A percentile compares a stretch with the other conserved stretches of the same genome.
Conservation (phyloP, 2,888 invertebrate genomes). For the Drosophila colorata region DNA sequence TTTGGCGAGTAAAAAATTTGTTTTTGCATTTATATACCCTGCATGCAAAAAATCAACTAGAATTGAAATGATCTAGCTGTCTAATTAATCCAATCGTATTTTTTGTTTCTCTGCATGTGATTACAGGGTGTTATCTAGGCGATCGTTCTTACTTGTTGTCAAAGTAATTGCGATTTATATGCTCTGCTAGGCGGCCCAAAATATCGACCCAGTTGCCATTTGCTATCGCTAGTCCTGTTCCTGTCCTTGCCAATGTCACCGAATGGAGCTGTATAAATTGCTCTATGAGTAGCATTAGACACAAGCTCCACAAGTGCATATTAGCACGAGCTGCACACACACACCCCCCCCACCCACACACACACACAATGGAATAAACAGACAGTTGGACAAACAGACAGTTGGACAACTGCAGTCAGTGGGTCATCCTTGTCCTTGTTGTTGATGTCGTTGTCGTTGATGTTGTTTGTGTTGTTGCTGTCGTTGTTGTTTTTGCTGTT, state of each 20-base stretch:
- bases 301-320: conserved; percentile 50
- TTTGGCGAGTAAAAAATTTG: no score
- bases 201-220: conserved; percentile 17
- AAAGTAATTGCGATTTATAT: conserved; percentile 23
- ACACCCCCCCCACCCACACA: not conserved
- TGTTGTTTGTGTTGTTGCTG: conserved; percentile 16
- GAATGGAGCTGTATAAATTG: conserved; percentile 52
- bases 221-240: not conserved
- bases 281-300: conserved; percentile 39
- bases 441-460: conserved; percentile 10
- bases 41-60: no score
- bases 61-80: no score
- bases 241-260: conserved; percentile 30
- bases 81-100: not conserved
- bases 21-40: no score
- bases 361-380: not conserved
- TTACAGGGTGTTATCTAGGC: conserved; percentile 1
- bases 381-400: conserved; percentile 17
- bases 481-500: conserved; percentile 17
- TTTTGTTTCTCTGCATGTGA: not conserved
- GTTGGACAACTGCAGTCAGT: conserved; percentile 36
- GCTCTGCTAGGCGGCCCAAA: conserved; percentile 14
- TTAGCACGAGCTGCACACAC: conserved; percentile 33
- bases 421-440: conserved; percentile 27
- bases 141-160: not conserved